phyloP scores from a whole-genome alignment of 2,888 invertebrate genomes.

The Lingula anatina region DNA sequence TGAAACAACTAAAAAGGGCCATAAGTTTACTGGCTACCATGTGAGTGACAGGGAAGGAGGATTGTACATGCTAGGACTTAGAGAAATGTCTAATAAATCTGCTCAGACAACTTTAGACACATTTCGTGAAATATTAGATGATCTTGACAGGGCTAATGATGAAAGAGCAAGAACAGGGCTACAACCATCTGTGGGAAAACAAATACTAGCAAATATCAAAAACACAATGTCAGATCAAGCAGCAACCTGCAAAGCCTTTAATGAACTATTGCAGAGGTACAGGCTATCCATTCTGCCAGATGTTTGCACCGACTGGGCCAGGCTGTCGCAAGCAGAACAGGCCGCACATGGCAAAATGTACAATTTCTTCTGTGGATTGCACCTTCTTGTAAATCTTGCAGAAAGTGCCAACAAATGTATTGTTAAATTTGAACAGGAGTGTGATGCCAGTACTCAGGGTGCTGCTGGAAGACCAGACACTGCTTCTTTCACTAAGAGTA shows the following conservation, averaged over 20 bases:
- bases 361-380: conserved; percentile 20
- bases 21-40: conserved; percentile 1
- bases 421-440: conserved; percentile 8
- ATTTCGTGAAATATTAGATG: conserved; percentile 2
- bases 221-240: conserved; percentile 9
- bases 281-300: conserved; percentile 12
- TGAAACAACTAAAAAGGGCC: conserved; percentile 3
- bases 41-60: conserved; percentile 1
- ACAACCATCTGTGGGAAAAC: background rate
- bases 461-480: conserved; percentile 9
- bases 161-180: background rate
- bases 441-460: conserved; percentile 1
- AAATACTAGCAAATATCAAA: conserved; percentile 3
- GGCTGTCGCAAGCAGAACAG: conserved; percentile 10
- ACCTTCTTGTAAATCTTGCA: conserved; percentile 14
- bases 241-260: conserved; percentile 11
- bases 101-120: conserved; percentile 1
- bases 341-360: conserved; percentile 5
- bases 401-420: conserved; percentile 9
- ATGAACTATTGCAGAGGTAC: conserved; percentile 11
- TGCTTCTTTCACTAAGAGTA: conserved; percentile 5
- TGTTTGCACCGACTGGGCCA: conserved; percentile 10
- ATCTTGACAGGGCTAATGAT: background rate
- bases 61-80: conserved; percentile 5
- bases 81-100: conserved; percentile 5